These are phyloP conservation scores for Aldrovandia affinis DNA, from an alignment of 2,797 vertebrate genomes.

Conservation along the genomic window DNA sequence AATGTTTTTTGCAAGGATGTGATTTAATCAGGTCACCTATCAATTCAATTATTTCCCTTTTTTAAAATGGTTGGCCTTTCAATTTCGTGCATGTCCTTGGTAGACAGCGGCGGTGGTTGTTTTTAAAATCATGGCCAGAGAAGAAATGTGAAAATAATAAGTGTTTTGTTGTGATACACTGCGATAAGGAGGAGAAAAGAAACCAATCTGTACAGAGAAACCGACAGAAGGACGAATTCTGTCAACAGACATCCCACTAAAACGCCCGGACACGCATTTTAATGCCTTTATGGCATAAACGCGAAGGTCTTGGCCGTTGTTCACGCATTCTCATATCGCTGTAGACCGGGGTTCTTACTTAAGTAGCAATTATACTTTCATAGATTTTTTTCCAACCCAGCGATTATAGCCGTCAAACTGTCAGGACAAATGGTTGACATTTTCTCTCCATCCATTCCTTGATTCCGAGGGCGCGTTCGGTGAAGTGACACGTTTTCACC, in stretches of 20 bases:
- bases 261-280: background rate
- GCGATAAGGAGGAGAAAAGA: background rate
- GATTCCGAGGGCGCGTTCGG: background rate
- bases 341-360: background rate
- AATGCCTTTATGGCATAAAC: background rate
- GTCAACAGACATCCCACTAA: background rate
- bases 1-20: background rate
- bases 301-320: background rate
- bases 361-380: slow-evolving; percentile 2
- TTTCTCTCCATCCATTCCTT: background rate
- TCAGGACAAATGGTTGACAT: slow-evolving; percentile 5
- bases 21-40: background rate
- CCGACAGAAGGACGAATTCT: too few species aligned
- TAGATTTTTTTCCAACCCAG: background rate
- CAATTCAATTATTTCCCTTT: background rate
- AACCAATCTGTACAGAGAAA: background rate
- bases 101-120: too few species aligned
- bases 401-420: background rate
- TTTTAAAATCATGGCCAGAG: background rate
- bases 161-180: background rate
- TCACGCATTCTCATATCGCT: too few species aligned
- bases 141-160: background rate
- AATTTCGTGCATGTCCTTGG: too few species aligned
- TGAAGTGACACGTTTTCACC: background rate
- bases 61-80: background rate